Conservation (phyloP, 2,888 invertebrate genomes). For the Andrena trimmerana region DNA sequence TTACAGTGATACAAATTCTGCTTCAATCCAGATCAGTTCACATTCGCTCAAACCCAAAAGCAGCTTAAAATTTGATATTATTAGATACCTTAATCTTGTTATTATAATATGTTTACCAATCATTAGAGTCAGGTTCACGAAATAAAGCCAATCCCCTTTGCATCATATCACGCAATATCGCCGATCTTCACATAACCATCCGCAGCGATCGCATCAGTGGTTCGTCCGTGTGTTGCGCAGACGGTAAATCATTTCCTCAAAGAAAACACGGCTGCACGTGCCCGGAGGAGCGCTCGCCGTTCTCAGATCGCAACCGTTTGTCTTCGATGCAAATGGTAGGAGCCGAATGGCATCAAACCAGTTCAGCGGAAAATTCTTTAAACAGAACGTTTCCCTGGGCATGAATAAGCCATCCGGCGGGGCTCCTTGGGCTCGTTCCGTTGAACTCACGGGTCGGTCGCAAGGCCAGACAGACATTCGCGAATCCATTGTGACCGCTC, state of each 20-base stretch:
- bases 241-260: not conserved
- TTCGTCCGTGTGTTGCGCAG: not conserved
- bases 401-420: constrained; percentile 30
- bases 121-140: no score
- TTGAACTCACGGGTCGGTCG: constrained; percentile 63
- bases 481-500: constrained; percentile 73
- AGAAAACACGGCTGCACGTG: constrained; percentile 4
- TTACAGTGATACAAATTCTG: no score
- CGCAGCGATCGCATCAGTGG: no score
- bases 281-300: not conserved
- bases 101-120: no score
- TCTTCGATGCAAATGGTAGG: constrained; percentile 12
- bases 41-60: no score
- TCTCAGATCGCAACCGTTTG: not conserved
- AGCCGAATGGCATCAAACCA: constrained; percentile 5
- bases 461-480: constrained; percentile 74
- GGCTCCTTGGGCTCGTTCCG: constrained; percentile 53
- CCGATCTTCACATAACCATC: no score
- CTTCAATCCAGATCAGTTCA: no score
- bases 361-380: constrained; percentile 44
- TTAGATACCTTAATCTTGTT: no score
- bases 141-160: no score
- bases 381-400: constrained; percentile 31
- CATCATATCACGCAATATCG: no score
- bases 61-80: no score